A percentile compares a stretch with the other conserved stretches of the same genome.
Conservation (phyloP, 1,140 invertebrate species). For the Venustaconcha ellipsiformis region DNA sequence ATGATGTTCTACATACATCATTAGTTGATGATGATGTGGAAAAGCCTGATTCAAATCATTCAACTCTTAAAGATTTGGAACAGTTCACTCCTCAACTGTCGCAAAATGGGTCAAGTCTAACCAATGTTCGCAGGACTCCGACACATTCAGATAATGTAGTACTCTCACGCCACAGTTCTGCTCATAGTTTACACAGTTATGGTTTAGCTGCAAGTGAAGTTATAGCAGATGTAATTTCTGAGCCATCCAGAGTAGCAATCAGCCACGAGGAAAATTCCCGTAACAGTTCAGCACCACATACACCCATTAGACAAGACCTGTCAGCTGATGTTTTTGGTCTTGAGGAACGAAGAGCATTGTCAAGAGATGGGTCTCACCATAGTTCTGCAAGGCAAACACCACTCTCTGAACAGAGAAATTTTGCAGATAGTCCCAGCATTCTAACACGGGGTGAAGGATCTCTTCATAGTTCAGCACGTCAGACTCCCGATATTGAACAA, state of each 20-base stretch:
- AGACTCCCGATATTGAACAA: constrained; percentile 33
- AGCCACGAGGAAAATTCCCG: constrained; percentile 11
- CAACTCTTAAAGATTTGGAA: constrained; percentile 2
- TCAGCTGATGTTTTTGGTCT: not conserved
- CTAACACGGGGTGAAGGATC: constrained; percentile 21
- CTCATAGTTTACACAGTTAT: constrained; percentile 13
- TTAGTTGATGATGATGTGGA: constrained; percentile 44
- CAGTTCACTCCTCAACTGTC: not conserved
- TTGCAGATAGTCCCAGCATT: constrained; percentile 13
- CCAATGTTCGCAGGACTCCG: constrained; percentile 10
- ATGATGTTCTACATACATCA: constrained; percentile 16
- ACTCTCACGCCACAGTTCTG: constrained; percentile 25
- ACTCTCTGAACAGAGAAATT: constrained; percentile 12
- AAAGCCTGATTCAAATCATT: constrained; percentile 13
- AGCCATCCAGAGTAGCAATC: constrained; percentile 9
- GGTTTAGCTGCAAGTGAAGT: not conserved
- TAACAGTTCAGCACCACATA: constrained; percentile 23
- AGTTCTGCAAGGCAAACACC: constrained; percentile 28
- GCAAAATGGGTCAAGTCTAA: too few species aligned
- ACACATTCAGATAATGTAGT: constrained; percentile 29
- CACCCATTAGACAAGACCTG: constrained; percentile 17
- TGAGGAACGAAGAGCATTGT: not conserved
- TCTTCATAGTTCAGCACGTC: constrained; percentile 29
- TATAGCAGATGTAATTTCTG: constrained; percentile 5
- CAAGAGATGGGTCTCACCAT: constrained; percentile 7